phyloP scores from a whole-genome alignment of 2,888 invertebrate species.

The Priocnemis perturbator region DNA sequence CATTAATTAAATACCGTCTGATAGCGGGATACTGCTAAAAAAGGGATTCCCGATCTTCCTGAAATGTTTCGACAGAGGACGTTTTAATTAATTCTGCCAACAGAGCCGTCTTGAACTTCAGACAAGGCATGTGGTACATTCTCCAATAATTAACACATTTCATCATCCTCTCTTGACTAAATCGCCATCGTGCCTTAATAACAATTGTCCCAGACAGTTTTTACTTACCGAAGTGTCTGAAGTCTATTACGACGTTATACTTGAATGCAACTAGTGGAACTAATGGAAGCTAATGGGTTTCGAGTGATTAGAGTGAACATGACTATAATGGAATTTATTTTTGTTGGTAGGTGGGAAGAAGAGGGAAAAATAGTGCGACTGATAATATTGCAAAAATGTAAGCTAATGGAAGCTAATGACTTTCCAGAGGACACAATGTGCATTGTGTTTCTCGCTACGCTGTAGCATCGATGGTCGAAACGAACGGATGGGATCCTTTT shows the following conservation, averaged over 20 bases:
- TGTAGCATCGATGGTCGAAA: slow-evolving; percentile 33
- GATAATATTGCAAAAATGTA: no score
- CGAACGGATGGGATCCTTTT: slow-evolving; percentile 41
- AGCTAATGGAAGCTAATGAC: slow-evolving; percentile 13
- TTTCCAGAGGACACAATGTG: slow-evolving; percentile 4
- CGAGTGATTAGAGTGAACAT: no score
- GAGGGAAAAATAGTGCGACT: background rate
- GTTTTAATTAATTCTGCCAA: slow-evolving; percentile 46
- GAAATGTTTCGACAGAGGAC: slow-evolving; percentile 35
- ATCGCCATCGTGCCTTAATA: no score
- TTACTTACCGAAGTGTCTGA: background rate
- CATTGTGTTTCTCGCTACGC: background rate
- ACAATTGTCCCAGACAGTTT: background rate
- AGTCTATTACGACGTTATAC: background rate
- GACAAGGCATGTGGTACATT: background rate
- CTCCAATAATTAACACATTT: no score
- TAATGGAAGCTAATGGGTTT: no score
- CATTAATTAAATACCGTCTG: slow-evolving; percentile 53
- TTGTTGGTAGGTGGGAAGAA: background rate
- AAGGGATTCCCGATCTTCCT: slow-evolving; percentile 26
- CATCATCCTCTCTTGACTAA: no score
- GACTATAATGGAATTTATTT: background rate
- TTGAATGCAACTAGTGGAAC: background rate
- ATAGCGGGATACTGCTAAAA: slow-evolving; percentile 18
- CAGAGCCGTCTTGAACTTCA: background rate